Evolutionary conservation across 2,797 vertebrate species (phyloP).

Genomic region (Lagocephalus sceleratus): DNA sequence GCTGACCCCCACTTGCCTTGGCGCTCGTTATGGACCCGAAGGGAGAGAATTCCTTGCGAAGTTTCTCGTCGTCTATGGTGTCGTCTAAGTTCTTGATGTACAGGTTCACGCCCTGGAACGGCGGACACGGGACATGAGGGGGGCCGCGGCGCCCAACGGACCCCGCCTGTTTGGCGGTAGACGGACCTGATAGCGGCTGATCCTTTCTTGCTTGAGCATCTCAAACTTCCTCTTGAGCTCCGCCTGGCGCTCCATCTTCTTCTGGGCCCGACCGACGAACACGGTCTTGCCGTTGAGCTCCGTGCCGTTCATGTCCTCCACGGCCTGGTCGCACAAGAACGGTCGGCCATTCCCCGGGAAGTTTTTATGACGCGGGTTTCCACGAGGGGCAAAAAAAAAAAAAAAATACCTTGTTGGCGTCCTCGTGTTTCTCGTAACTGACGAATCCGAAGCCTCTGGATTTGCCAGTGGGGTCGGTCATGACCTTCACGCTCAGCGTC

Average conservation of each 20-base stretch:
- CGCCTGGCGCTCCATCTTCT: slow-evolving; percentile 95
- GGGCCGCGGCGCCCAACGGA: too few species aligned
- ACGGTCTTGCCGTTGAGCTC: slow-evolving; percentile 93
- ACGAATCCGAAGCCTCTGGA: slow-evolving; percentile 98
- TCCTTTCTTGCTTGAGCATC: slow-evolving; percentile 94
- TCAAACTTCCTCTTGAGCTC: slow-evolving; percentile 97
- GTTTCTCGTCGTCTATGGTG: slow-evolving; percentile 97
- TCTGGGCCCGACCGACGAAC: slow-evolving; percentile 96
- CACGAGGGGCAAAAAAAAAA: background rate
- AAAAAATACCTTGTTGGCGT: slow-evolving; percentile 89
- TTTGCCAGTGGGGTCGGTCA: slow-evolving; percentile 94
- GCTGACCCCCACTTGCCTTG: slow-evolving; percentile 78
- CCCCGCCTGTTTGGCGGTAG: background rate
- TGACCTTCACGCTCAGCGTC: slow-evolving; percentile 97
- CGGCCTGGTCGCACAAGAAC: slow-evolving; percentile 77
- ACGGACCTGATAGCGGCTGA: slow-evolving; percentile 95
- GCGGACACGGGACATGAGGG: slow-evolving; percentile 6
- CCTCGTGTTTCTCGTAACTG: slow-evolving; percentile 97
- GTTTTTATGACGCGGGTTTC: slow-evolving; percentile 7
- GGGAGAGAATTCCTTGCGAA: slow-evolving; percentile 96
- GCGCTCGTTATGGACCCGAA: slow-evolving; percentile 98
- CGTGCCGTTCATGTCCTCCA: slow-evolving; percentile 97
- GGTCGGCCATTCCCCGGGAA: slow-evolving; percentile 3
- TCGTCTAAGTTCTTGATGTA: slow-evolving; percentile 99
- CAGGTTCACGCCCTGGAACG: slow-evolving; percentile 92